Evolutionary conservation across 2,113 vertebrate species (phyloP).

Genomic region (Dicentrarchus labrax): DNA sequence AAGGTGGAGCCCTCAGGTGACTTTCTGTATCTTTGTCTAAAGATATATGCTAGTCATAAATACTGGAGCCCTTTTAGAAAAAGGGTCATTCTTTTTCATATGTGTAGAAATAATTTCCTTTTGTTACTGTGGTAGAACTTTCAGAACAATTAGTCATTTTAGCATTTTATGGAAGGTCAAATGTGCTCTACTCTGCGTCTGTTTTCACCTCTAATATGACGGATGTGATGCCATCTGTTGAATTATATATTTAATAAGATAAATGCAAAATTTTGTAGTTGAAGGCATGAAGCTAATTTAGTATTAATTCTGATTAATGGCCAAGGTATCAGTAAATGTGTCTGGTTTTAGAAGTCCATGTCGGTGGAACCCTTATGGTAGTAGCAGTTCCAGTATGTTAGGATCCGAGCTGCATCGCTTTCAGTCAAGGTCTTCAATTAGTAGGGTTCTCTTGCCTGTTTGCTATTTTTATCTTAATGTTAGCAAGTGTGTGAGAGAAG

Average conservation of each 20-base stretch:
- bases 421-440: conserved; percentile 62
- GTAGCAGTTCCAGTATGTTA: conserved; percentile 22
- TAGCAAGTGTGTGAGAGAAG: conserved; percentile 48
- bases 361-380: conserved; percentile 29
- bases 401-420: conserved; percentile 25
- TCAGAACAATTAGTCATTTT: neutral
- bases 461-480: conserved; percentile 68
- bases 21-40: conserved; percentile 1
- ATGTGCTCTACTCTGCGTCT: neutral
- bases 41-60: conserved; percentile 5
- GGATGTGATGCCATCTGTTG: neutral
- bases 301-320: neutral
- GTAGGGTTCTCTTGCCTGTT: conserved; percentile 47
- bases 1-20: conserved; percentile 35
- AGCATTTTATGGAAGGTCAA: neutral
- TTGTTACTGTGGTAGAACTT: neutral
- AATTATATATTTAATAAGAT: no score
- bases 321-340: neutral
- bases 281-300: neutral
- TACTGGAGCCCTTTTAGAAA: neutral
- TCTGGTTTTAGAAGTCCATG: neutral
- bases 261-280: neutral
- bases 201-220: neutral
- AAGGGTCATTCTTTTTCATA: neutral
- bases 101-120: neutral